Evolutionary conservation across 2,888 invertebrate genomes (phyloP), one percentile per base, ranked within the genome.

Genomic region (Oscheius myriophilus): DNA sequence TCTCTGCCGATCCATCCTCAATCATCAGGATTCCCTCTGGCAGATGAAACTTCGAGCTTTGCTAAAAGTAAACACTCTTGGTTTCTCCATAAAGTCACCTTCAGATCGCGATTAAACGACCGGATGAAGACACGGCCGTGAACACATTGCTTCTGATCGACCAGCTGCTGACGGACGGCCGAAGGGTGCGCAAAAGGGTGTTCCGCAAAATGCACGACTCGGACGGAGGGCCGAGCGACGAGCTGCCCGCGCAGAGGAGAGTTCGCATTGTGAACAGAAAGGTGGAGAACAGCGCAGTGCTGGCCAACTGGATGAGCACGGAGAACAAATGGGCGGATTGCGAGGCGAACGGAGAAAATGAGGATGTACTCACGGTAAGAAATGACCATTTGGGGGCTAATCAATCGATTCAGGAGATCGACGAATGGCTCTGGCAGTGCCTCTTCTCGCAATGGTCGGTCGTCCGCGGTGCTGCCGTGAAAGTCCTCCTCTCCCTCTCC

Each of bases 391-490:
- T 33, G 57, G 25, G 14, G 9, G 12, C 12, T 33, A 26, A 57
- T n/a, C 42, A n/a, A 33, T 2, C 23, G n/a, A 57, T 58, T 18
- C n/a, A 66, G 45, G 46, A 49, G 26, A 41, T 52, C 25, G 66
- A 75, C 53, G 18, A 41, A 4, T 78, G 78, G 78, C 65, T 79
- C 18, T 70, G 72, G 25, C 43, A 62, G 12, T 76, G 73, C 23
- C 58, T 79, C 1, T 79, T 79, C 73, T 76, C 74, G 11, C 76
- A 71, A 16, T 72, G 70, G 62, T 65, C 67, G 41, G 52, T 69
- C 39, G 69, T 79, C 45, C 69, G 79, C 9, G 53, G 75, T 0
- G 69, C 72, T 0, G 68, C 73, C 16, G 69, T 69, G 51, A 63
- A 67, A 12, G 62, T 79, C 1, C 61, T 79, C 9, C 21, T 70